Percentiles rank a stretch among this genome's conserved stretches.
Conservation (phyloP, 2,888 invertebrate species). For the Tridacna crocea region DNA sequence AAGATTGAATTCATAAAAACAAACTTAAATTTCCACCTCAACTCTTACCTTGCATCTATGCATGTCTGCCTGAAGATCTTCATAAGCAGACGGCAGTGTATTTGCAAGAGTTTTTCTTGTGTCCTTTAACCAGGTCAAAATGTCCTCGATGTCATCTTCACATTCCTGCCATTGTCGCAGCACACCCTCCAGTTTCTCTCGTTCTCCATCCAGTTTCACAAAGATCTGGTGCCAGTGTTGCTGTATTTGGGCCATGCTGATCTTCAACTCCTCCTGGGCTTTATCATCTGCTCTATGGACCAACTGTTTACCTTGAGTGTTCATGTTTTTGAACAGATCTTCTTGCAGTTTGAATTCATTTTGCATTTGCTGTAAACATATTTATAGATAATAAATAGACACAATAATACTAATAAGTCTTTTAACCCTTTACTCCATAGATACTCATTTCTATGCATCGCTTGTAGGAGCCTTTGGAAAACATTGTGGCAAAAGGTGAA, state of each 20-base stretch:
- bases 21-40: too few relatives aligned
- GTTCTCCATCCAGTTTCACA: constrained; percentile 70
- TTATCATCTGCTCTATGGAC: constrained; percentile 72
- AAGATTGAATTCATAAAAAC: too few relatives aligned
- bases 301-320: constrained; percentile 73
- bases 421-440: too few relatives aligned
- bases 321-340: constrained; percentile 75
- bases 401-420: too few relatives aligned
- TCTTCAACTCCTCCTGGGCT: constrained; percentile 69
- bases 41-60: constrained; percentile 77
- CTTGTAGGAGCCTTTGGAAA: too few relatives aligned
- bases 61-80: constrained; percentile 78
- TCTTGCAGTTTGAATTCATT: constrained; percentile 77
- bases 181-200: constrained; percentile 71
- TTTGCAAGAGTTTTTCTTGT: constrained; percentile 68
- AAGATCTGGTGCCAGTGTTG: constrained; percentile 73
- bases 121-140: constrained; percentile 79
- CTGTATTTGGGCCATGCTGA: constrained; percentile 70
- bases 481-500: too few relatives aligned
- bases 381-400: background rate
- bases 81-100: constrained; percentile 78
- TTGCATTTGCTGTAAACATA: constrained; percentile 69
- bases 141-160: constrained; percentile 81
- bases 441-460: too few relatives aligned
- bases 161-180: constrained; percentile 78